These are phyloP conservation scores for Orchesella flavescens DNA, from an alignment of 2,888 invertebrate genomes.

Conservation along the genomic window DNA sequence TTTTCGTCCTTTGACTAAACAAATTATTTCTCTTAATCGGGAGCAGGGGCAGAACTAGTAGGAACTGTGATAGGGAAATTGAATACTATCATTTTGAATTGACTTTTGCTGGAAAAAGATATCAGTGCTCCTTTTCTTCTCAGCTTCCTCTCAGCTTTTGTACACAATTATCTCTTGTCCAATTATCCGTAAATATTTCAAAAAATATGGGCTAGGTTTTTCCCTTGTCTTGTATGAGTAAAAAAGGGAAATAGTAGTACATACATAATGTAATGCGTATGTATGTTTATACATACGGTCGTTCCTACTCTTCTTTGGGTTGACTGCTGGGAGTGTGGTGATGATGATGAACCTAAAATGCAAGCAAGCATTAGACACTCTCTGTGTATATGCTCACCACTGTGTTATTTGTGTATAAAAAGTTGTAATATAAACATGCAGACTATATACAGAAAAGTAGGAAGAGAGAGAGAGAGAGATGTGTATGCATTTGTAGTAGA, in stretches of 20 bases:
- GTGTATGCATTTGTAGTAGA: background rate
- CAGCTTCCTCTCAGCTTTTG: conserved; percentile 5
- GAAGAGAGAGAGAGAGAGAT: conserved; percentile 36
- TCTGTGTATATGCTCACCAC: conserved; percentile 1
- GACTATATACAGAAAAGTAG: conserved; percentile 8
- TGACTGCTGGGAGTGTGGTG: conserved; percentile 36
- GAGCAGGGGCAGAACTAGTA: background rate
- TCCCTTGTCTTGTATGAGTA: conserved; percentile 36
- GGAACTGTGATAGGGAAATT: conserved; percentile 6
- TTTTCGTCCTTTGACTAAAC: background rate
- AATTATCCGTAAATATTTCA: conserved; percentile 58
- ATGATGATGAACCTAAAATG: conserved; percentile 51
- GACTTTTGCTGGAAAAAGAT: conserved; percentile 32
- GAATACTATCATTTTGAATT: conserved; percentile 3
- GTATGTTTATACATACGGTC: conserved; percentile 28
- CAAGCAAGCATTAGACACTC: conserved; percentile 1
- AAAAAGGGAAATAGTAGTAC: conserved; percentile 46
- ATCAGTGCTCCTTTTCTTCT: conserved; percentile 21
- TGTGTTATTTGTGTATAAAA: conserved; percentile 19
- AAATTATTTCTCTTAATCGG: background rate
- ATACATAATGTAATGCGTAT: conserved; percentile 2
- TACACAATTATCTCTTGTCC: conserved; percentile 49
- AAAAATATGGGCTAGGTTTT: conserved; percentile 62
- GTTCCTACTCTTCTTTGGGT: conserved; percentile 33
- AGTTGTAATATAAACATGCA: conserved; percentile 14